Conservation (phyloP, 2,888 invertebrate genomes). For the Bellardia pandia region DNA sequence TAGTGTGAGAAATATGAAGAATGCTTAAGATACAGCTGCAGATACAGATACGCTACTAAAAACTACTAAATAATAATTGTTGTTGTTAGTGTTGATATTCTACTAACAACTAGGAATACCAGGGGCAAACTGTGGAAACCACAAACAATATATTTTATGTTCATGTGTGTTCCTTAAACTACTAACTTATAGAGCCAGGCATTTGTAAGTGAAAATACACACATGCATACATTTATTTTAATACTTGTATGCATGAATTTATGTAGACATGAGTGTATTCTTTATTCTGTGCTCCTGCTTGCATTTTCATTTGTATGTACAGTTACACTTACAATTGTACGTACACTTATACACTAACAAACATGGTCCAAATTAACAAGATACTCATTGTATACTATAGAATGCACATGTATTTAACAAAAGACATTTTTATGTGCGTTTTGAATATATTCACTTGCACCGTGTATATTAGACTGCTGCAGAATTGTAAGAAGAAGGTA, state of each 20-base stretch:
- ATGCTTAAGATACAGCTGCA: slow-evolving; percentile 52
- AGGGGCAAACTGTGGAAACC: slow-evolving; percentile 47
- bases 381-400: slow-evolving; percentile 27
- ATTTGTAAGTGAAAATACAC: slow-evolving; percentile 17
- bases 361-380: slow-evolving; percentile 42
- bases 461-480: not conserved
- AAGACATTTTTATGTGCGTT: slow-evolving; percentile 58
- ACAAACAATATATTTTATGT: slow-evolving; percentile 46
- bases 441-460: slow-evolving; percentile 50
- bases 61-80: slow-evolving; percentile 58
- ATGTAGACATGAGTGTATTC: slow-evolving; percentile 75
- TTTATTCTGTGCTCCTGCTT: slow-evolving; percentile 37
- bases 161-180: not conserved
- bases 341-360: slow-evolving; percentile 2
- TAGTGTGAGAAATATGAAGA: slow-evolving; percentile 53
- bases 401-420: slow-evolving; percentile 51
- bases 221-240: not conserved
- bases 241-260: not conserved
- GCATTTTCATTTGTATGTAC: slow-evolving; percentile 46
- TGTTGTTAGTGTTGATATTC: slow-evolving; percentile 1
- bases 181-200: not conserved
- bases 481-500: too few species aligned
- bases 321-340: not conserved
- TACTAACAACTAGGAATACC: not conserved
- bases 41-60: slow-evolving; percentile 47